Evolutionary conservation across 2,113 vertebrate species (phyloP), one percentile per base, ranked within the genome.

Genomic region (Malurus alboscapulatus): DNA sequence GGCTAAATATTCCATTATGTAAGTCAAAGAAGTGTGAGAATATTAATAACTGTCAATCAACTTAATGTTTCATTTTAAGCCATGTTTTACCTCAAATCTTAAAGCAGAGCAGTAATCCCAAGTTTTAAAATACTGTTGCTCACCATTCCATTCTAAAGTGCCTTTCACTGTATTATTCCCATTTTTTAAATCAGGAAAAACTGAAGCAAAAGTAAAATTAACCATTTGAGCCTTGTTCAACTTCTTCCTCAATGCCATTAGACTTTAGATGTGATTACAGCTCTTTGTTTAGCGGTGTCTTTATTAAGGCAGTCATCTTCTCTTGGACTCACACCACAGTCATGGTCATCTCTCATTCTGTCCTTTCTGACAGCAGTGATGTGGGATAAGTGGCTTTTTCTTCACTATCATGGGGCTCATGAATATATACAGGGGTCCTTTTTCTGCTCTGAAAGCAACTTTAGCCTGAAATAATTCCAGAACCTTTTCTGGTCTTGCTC

Each of bases 21-120:
- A 77, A 88, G 65, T 92, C 40, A 59, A 16, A 91, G 27, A 40
- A 81, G 27, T 61, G 66, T 72, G 77, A 84, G 42, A 86, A 57
- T 50, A 77, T 79, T 83, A 85, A 85, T 67, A 90, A 83, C 27
- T 92, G 73, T 88, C 90, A 81, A 10, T 86, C 68, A 84, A 47
- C 4, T 16, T 65, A 45, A 73, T 50, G 14, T 84, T 88, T 92
- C 40, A 61, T 87, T 74, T 96, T 74, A 84, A 84, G 47, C 25
- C 44, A 63, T 16, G 11, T 71, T 74, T 87, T 89, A 26, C 50
- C 5, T 65, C 51, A 75, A 29, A 75, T 72, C 62, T 84, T 81
- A 51, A 67, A 85, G 21, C 32, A 87, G 73, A 72, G 45, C 67
- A 63, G 53, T 63, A 53, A 65, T 54, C 30, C 38, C 17, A 19